Conservation (phyloP, 2,888 invertebrate genomes). For the Zygothrica quintamaculata region DNA sequence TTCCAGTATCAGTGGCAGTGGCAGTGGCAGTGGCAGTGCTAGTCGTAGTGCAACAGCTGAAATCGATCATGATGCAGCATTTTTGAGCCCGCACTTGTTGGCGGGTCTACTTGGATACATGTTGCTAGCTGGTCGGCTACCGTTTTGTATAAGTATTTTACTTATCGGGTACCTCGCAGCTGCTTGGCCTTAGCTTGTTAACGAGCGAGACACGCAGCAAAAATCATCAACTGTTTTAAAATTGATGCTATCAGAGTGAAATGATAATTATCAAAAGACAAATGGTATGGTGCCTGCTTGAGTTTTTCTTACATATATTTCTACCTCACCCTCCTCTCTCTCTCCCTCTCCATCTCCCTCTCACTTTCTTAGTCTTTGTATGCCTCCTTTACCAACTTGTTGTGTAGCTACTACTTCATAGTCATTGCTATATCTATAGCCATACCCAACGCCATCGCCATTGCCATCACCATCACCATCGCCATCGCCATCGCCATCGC, state of each 20-base stretch:
- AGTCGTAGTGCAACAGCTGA: conserved; percentile 39
- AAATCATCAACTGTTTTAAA: conserved; percentile 76
- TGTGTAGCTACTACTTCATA: conserved; percentile 20
- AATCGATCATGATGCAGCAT: conserved; percentile 50
- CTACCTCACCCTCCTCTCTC: background rate
- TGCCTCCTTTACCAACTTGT: no score
- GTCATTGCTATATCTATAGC: background rate
- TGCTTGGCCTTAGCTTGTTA: conserved; percentile 60
- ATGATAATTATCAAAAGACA: conserved; percentile 77
- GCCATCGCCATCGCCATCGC: conserved; percentile 22
- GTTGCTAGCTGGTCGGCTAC: conserved; percentile 50
- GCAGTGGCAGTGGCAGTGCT: background rate
- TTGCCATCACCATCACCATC: conserved; percentile 27
- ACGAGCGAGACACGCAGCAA: conserved; percentile 76
- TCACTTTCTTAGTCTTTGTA: background rate
- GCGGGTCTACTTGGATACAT: conserved; percentile 18
- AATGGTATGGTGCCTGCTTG: conserved; percentile 58
- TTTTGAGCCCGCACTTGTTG: conserved; percentile 34
- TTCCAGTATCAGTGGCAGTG: background rate
- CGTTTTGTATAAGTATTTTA: conserved; percentile 69
- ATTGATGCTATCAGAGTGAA: conserved; percentile 76
- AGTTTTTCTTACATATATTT: conserved; percentile 5
- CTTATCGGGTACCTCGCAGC: conserved; percentile 61
- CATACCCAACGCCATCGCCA: conserved; percentile 15
- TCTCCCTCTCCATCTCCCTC: conserved; percentile 16